These are phyloP conservation scores for Pseudochaenichthys georgianus DNA, from an alignment of 2,797 vertebrate genomes.

Conservation along the genomic window DNA sequence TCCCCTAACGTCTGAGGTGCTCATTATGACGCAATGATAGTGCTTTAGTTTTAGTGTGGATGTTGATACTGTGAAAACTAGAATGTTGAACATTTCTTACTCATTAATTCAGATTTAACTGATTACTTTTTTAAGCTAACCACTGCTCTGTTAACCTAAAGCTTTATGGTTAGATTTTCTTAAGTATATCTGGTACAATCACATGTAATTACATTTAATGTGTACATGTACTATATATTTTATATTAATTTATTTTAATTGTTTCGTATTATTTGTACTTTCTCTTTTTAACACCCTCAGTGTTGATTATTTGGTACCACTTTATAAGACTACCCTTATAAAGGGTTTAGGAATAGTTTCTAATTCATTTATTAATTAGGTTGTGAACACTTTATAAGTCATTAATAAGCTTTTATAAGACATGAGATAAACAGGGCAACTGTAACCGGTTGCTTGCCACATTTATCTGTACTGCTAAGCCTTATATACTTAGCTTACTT, in stretches of 20 bases:
- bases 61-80: conserved; percentile 22
- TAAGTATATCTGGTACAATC: conserved; percentile 45
- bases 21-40: conserved; percentile 13
- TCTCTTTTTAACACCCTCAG: conserved; percentile 35
- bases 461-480: too few relatives aligned
- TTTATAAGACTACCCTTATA: too few relatives aligned
- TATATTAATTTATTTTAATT: conserved; percentile 78
- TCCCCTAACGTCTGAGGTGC: conserved; percentile 18
- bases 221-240: conserved; percentile 47
- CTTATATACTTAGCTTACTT: too few relatives aligned
- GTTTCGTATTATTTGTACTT: conserved; percentile 62
- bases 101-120: conserved; percentile 27
- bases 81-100: conserved; percentile 23
- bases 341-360: too few relatives aligned
- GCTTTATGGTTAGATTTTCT: conserved; percentile 35
- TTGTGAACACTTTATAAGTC: too few relatives aligned
- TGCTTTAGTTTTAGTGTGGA: conserved; percentile 32
- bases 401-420: too few relatives aligned
- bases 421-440: too few relatives aligned
- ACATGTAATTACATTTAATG: conserved; percentile 49
- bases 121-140: conserved; percentile 50
- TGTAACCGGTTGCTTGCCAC: too few relatives aligned
- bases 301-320: conserved; percentile 1
- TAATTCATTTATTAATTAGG: too few relatives aligned
- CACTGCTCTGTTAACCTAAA: conserved; percentile 47